Evolutionary conservation across 2,113 vertebrate genomes (phyloP), one percentile per base, ranked within the genome.

Genomic region (Neolamprologus tretocephalus): DNA sequence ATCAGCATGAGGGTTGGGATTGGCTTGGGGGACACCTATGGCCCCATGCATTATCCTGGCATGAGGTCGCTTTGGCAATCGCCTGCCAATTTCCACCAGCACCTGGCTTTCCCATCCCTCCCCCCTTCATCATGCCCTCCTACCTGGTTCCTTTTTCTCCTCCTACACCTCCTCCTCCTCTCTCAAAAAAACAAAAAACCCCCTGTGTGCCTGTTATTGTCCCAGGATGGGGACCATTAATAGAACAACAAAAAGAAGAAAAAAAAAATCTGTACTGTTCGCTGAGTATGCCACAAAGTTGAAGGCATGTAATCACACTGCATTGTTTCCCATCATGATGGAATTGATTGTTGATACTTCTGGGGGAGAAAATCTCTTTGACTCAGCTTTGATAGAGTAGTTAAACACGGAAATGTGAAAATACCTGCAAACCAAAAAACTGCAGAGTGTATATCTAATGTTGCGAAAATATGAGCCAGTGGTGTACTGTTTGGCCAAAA

Each of bases 11-110:
- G 95, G 96, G 95, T 96, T 97, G 97, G 97, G 97, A 97, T 97
- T 98, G 97, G 97, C 97, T 98, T 81, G 96, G 96, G 96, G 97
- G 97, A 97, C 98, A 98, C 98, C 98, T 98, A 97, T 97, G 26
- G 89, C 93, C 97, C 97, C 97, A 97, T 97, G 96, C 97, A 98
- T 98, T 98, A 97, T 97, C 97, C 96, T 97, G 87, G 97, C 97
- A 97, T 97, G 96, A 97, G 97, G 97, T 97, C 95, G 93, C 96
- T 97, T 96, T 96, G 95, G 95, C 96, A 97, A 98, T 97, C 97
- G 94, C 91, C 90, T 96, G 95, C 96, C 97, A 97, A 97, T 97
- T 97, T 97, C 97, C 96, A 94, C 96, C 96, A 97, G 96, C 97
- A 97, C 97, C 95, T 97, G 96, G 97, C 96, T 93, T 87, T 94